Base-by-base conservation (phyloP, 2,113 vertebrate species). In the Bubo scandiacus region DNA sequence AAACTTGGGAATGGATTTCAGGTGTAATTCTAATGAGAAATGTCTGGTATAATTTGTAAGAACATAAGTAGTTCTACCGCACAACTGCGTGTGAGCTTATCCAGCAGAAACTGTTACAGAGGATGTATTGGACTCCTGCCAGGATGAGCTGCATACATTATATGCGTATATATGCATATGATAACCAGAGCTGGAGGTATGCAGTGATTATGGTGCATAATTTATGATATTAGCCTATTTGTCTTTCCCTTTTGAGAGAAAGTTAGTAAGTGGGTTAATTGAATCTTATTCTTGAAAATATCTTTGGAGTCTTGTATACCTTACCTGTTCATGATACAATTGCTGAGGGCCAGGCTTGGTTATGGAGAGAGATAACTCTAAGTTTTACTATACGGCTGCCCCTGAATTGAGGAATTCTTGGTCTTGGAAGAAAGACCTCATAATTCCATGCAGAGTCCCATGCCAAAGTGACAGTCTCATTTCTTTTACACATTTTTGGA, bases 1-100 rank as follows among this genome's bases (percentile, higher is more conserved):
- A 75, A 83, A 15, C 34, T 86, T 78, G 49, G 70, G 88, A 83
- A 72, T 74, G n/a, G 22, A 73, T 93, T 95, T 94, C 74, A 86
- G 85, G 85, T 94, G 54, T 72, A 93, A 80, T 58, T 51, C 36
- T 67, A 81, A 92, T 92, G 75, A 96, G 72, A 91, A 96, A 52
- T 81, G 83, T 77, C 87, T 78, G 32, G 43, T 93, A 57, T 81
- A 47, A 92, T 96, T 92, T 96, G 82, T 89, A 90, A 88, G 75
- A 81, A 77, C 86, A 40, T 43, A 70, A 86, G 38, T 67, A 88
- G 55, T 88, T 91, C 70, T 52, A 52, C 0, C 0, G 5, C 52
- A 86, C 43, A 80, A 81, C 54, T 32, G 58, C 13, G 23, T 67
- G 36, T 85, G 57, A 92, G 62, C 45, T 77, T 90, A 75, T 38